These are phyloP conservation scores for Mormyrus lacerda DNA, from an alignment of 2,113 vertebrate species.

Conservation along the genomic window DNA sequence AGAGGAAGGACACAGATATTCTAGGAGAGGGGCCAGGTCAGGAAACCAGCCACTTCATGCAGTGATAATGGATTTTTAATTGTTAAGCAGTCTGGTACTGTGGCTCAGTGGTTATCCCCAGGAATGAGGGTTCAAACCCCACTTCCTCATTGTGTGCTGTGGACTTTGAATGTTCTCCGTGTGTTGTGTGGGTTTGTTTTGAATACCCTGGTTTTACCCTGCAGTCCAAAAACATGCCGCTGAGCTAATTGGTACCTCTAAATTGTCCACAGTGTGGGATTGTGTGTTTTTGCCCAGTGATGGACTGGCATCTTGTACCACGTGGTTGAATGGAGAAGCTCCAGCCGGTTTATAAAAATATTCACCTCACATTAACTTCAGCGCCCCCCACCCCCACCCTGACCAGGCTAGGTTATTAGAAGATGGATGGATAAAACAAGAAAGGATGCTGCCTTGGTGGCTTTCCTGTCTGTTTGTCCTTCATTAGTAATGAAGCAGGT, in stretches of 20 bases:
- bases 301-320: neutral
- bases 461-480: neutral
- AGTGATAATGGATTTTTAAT: neutral
- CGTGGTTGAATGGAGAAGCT: neutral
- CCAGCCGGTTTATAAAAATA: no score
- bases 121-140: neutral
- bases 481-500: neutral
- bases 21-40: neutral
- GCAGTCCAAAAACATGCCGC: no score
- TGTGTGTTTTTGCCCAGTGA: neutral
- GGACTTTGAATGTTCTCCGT: neutral
- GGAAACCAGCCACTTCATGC: neutral
- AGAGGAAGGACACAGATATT: neutral
- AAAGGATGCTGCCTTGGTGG: neutral
- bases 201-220: neutral
- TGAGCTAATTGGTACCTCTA: neutral
- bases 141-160: neutral
- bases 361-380: no score
- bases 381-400: neutral
- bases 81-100: neutral
- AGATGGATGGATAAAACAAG: neutral
- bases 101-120: neutral
- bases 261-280: neutral
- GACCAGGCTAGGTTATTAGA: neutral
- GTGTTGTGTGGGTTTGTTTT: neutral